These are phyloP conservation scores for Rynchops niger DNA, from an alignment of 2,113 vertebrate genomes.

Conservation along the genomic window DNA sequence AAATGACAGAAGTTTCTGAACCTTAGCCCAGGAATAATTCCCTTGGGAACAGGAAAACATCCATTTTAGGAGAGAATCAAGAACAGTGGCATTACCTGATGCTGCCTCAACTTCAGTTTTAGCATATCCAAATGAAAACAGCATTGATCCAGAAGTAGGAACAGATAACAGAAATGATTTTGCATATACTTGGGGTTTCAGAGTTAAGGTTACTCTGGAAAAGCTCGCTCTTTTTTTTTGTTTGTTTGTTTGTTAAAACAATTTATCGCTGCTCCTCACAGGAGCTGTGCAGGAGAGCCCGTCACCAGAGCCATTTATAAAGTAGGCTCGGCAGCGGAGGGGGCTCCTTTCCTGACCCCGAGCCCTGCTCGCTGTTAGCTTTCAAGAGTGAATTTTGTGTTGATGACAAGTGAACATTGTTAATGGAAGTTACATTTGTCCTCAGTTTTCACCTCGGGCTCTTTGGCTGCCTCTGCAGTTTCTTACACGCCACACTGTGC, in stretches of 20 bases:
- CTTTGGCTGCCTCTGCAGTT: neutral
- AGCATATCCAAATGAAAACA: neutral
- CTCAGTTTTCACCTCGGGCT: neutral
- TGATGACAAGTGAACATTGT: neutral
- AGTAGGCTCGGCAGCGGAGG: fast-evolving
- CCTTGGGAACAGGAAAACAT: neutral
- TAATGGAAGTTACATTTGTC: neutral
- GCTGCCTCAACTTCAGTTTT: neutral
- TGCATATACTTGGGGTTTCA: neutral
- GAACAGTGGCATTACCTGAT: neutral
- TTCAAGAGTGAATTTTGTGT: neutral
- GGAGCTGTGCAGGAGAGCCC: neutral
- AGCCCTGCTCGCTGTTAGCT: neutral
- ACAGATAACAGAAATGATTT: neutral
- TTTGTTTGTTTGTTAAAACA: neutral
- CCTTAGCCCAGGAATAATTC: neutral
- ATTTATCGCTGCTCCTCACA: neutral
- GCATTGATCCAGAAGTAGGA: neutral
- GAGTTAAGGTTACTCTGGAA: neutral
- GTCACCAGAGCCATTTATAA: neutral
- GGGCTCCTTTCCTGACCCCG: neutral
- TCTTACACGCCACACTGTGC: fast-evolving
- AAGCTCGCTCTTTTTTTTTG: neutral
- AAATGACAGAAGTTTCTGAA: neutral
- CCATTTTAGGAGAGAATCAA: neutral